phyloP scores from a whole-genome alignment of 2,797 vertebrate genomes.

The Coluber constrictor region DNA sequence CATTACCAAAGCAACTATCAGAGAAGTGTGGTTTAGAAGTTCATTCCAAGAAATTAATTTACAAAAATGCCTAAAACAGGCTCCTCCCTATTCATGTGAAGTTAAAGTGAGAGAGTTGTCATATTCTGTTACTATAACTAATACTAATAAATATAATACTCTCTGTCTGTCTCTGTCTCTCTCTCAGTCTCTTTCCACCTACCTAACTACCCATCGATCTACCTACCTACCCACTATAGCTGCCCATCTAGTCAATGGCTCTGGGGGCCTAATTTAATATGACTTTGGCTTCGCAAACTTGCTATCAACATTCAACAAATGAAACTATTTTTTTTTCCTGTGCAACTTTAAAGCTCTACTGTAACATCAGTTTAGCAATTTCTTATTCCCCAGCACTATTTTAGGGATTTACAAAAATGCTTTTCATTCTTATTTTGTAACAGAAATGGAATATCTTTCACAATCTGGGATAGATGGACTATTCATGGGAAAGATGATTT shows the following conservation, averaged over 20 bases:
- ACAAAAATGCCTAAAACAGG: background rate
- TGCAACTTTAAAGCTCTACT: background rate
- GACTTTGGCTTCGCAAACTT: background rate
- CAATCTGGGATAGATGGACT: conserved; percentile 97
- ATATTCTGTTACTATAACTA: background rate
- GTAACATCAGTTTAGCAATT: background rate
- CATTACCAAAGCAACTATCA: background rate
- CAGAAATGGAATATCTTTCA: conserved; percentile 93
- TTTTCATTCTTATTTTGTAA: conserved; percentile 29
- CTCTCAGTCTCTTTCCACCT: background rate
- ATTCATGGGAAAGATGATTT: conserved; percentile 92
- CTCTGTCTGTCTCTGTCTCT: background rate
- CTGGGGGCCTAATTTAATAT: background rate
- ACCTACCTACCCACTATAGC: background rate
- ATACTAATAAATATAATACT: background rate
- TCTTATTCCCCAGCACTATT: background rate
- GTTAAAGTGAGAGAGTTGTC: background rate
- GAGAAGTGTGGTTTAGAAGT: background rate
- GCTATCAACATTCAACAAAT: background rate
- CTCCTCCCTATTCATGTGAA: background rate
- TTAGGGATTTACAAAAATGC: background rate
- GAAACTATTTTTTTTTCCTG: background rate
- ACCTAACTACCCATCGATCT: background rate
- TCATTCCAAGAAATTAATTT: background rate
- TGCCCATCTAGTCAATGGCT: background rate